phyloP scores from a whole-genome alignment of 1,140 invertebrate species.

The Amyelois transitella region DNA sequence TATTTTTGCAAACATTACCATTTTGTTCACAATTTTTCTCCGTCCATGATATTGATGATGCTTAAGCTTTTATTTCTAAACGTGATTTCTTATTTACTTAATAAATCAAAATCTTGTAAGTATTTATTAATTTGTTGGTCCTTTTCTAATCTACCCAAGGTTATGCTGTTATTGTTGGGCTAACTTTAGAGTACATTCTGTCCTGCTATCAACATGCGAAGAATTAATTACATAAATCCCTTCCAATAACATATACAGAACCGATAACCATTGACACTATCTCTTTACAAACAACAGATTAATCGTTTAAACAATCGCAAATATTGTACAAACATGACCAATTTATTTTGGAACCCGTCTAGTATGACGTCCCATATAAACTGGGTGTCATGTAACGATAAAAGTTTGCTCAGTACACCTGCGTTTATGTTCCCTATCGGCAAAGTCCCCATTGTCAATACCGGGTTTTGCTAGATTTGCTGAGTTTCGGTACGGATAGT shows the following conservation, averaged over 20 bases:
- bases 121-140: too few relatives aligned
- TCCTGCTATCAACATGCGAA: background rate
- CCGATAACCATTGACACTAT: background rate
- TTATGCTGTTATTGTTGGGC: too few relatives aligned
- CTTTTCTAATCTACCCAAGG: too few relatives aligned
- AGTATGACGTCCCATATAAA: background rate
- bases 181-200: too few relatives aligned
- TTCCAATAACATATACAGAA: background rate
- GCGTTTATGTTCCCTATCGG: background rate
- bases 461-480: background rate
- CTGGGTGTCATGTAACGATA: background rate
- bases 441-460: background rate
- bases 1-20: too few relatives aligned
- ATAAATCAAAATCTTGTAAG: too few relatives aligned
- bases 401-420: background rate
- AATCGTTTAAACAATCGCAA: background rate
- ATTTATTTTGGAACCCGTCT: background rate
- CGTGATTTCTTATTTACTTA: too few relatives aligned
- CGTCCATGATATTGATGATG: too few relatives aligned
- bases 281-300: background rate
- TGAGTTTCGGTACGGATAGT: too few relatives aligned
- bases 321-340: background rate
- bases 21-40: too few relatives aligned
- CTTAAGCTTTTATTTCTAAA: too few relatives aligned
- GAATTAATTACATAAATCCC: background rate